Evolutionary conservation across 2,797 vertebrate species (phyloP).

Genomic region (Rhabdophis nuchalis): DNA sequence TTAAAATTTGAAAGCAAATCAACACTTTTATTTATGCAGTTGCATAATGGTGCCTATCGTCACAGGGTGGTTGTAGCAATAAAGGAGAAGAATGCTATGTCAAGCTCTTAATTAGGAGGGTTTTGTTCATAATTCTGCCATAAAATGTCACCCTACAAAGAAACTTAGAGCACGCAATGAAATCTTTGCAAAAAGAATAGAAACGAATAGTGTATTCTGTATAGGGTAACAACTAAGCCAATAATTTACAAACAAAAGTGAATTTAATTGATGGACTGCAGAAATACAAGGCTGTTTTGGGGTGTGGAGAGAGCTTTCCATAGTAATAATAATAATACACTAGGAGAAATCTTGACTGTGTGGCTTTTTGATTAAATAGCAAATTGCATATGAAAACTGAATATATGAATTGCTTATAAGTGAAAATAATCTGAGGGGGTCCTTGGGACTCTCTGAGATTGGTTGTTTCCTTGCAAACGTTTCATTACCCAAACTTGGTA

Average conservation of each 20-base stretch:
- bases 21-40: conserved; percentile 32
- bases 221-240: conserved; percentile 38
- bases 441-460: not conserved
- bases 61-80: not conserved
- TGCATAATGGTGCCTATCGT: conserved; percentile 9
- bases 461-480: not conserved
- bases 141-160: conserved; percentile 20
- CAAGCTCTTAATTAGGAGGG: conserved; percentile 41
- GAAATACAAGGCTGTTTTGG: conserved; percentile 50
- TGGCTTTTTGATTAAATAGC: conserved; percentile 30
- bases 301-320: conserved; percentile 2
- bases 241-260: conserved; percentile 56
- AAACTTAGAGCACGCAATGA: not conserved
- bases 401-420: conserved; percentile 22
- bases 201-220: conserved; percentile 32
- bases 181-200: conserved; percentile 47
- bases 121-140: conserved; percentile 24
- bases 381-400: conserved; percentile 55
- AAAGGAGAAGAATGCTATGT: conserved; percentile 24
- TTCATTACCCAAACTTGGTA: not conserved
- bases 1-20: conserved; percentile 25
- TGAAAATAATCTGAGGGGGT: not conserved
- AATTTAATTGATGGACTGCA: conserved; percentile 43
- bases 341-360: not conserved
- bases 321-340: not conserved